A percentile compares a stretch with the other conserved stretches of the same genome.
Conservation (phyloP, 2,888 invertebrate species). For the Petrophora chlorosata region DNA sequence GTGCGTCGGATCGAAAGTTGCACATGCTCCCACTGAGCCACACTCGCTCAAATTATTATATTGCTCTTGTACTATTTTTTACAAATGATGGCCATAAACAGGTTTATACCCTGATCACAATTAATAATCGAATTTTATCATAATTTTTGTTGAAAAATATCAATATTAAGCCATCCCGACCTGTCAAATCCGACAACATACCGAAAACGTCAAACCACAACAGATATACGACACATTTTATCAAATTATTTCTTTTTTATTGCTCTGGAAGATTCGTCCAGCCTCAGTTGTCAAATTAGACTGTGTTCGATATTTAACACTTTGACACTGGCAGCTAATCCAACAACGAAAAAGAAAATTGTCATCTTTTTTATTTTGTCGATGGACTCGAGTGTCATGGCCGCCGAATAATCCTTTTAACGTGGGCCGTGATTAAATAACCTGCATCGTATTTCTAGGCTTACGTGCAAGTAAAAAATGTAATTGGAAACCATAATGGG, state of each 20-base stretch:
- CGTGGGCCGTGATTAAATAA: constrained; percentile 63
- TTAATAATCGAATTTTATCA: constrained; percentile 15
- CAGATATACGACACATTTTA: constrained; percentile 74
- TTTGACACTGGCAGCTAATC: constrained; percentile 83
- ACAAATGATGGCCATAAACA: too few relatives aligned
- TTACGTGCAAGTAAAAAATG: constrained; percentile 57
- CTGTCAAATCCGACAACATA: constrained; percentile 59
- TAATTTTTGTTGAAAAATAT: constrained; percentile 69
- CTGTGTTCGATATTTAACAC: constrained; percentile 83
- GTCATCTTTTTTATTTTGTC: constrained; percentile 66
- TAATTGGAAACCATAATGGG: constrained; percentile 57
- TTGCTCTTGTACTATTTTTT: not conserved
- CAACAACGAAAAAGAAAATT: constrained; percentile 47
- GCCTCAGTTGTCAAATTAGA: constrained; percentile 80
- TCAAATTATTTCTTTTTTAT: constrained; percentile 65
- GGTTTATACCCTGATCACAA: not conserved
- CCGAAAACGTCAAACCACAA: constrained; percentile 74
- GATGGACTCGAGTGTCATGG: constrained; percentile 72
- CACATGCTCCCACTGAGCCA: too few relatives aligned
- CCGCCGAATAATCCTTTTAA: constrained; percentile 80
- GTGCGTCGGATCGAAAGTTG: too few relatives aligned
- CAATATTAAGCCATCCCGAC: constrained; percentile 65
- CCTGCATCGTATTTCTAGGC: constrained; percentile 71
- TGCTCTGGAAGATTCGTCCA: constrained; percentile 51
- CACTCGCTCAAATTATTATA: too few relatives aligned